Evolutionary conservation across 1,140 invertebrate species (phyloP).

Genomic region (Lethocerus indicus): DNA sequence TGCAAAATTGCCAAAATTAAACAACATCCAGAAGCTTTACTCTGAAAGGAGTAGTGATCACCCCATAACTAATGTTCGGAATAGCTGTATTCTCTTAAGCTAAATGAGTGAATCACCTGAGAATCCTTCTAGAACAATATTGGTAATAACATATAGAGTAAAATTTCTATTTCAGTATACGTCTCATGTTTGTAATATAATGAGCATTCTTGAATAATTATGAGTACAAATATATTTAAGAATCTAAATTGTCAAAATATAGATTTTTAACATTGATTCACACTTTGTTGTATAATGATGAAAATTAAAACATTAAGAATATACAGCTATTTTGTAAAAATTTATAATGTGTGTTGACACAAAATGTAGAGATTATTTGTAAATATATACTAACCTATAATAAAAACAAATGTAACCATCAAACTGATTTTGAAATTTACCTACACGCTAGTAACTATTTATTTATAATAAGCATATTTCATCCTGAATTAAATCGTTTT

Average conservation of each 20-base stretch:
- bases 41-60: neutral
- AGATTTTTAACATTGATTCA: constrained; percentile 1
- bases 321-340: constrained; percentile 6
- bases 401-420: no score
- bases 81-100: constrained; percentile 1
- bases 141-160: neutral
- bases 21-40: neutral
- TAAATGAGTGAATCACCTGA: neutral
- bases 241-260: neutral
- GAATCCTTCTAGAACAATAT: neutral
- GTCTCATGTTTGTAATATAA: neutral
- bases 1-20: neutral
- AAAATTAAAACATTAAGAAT: neutral
- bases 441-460: no score
- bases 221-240: neutral
- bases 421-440: no score
- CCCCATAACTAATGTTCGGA: neutral
- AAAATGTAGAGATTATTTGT: constrained; percentile 6
- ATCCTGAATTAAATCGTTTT: no score
- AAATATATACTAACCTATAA: constrained; percentile 9
- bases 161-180: neutral
- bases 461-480: no score
- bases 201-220: neutral
- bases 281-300: neutral
- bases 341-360: constrained; percentile 1